These are phyloP conservation scores for Donacobius atricapilla DNA, from an alignment of 2,113 vertebrate genomes.

Conservation along the genomic window DNA sequence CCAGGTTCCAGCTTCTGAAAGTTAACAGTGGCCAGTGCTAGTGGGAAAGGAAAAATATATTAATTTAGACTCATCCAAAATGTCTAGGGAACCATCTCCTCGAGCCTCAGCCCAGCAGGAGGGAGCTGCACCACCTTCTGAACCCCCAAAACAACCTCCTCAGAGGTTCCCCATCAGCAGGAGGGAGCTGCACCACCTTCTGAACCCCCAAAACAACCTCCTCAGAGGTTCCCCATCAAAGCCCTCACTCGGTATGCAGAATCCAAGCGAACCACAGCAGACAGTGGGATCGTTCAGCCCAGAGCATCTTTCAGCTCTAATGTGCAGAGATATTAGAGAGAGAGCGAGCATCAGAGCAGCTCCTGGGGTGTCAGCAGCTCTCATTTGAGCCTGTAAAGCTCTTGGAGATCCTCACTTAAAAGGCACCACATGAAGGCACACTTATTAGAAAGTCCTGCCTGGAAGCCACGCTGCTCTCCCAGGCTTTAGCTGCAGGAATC, in stretches of 20 bases:
- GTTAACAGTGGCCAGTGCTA: slow-evolving; percentile 85
- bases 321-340: neutral
- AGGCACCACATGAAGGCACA: slow-evolving; percentile 5
- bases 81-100: neutral
- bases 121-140: neutral
- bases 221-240: neutral
- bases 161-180: neutral
- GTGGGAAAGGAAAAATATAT: neutral
- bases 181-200: neutral
- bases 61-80: neutral
- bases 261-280: neutral
- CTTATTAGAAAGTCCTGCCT: neutral
- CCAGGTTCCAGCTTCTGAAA: slow-evolving; percentile 82
- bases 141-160: neutral
- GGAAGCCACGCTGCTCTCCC: neutral
- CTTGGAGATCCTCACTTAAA: slow-evolving; percentile 29
- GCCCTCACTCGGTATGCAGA: neutral
- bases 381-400: slow-evolving; percentile 23
- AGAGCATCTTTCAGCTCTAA: neutral
- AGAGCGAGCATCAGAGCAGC: neutral
- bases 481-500: neutral
- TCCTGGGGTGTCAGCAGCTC: neutral
- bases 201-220: neutral
- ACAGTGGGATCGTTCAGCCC: neutral
- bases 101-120: neutral